Evolutionary conservation across 2,888 invertebrate genomes (phyloP).

Genomic region (Callosobruchus maculatus): DNA sequence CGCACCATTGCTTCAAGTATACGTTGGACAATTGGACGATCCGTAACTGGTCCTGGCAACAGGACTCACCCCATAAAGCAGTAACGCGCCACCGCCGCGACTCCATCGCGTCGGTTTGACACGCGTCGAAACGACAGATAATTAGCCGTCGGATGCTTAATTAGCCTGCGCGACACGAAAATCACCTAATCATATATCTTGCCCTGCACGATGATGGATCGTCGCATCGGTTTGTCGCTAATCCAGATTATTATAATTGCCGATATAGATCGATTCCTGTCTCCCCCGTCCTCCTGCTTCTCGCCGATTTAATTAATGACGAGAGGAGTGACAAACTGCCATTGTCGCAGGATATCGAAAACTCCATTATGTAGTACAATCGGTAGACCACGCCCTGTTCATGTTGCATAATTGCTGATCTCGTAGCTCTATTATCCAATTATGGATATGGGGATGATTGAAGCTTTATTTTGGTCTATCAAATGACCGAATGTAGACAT

Average conservation of each 20-base stretch:
- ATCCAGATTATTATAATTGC: conserved; percentile 35
- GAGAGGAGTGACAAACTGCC: not conserved
- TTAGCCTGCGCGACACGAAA: conserved; percentile 40
- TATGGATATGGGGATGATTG: not conserved
- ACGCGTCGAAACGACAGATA: conserved; percentile 40
- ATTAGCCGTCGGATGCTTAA: conserved; percentile 45
- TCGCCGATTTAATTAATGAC: not conserved
- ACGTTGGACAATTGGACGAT: no score
- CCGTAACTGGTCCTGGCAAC: no score
- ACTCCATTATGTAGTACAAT: not conserved
- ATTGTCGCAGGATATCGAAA: not conserved
- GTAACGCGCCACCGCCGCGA: no score
- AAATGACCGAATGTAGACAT: no score
- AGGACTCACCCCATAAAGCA: no score
- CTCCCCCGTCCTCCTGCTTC: not conserved
- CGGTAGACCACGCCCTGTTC: not conserved
- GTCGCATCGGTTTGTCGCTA: conserved; percentile 31
- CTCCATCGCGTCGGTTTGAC: not conserved
- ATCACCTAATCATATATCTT: conserved; percentile 45
- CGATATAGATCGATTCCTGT: conserved; percentile 28
- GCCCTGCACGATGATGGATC: conserved; percentile 38
- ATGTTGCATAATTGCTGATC: not conserved
- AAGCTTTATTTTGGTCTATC: not conserved
- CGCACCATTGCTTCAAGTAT: no score
- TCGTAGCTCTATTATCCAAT: no score